Percentiles rank a stretch among this genome's conserved stretches.
These are phyloP conservation scores for Threskiornis aethiopicus DNA, from an alignment of 2,797 vertebrate species.

Conservation along the genomic window DNA sequence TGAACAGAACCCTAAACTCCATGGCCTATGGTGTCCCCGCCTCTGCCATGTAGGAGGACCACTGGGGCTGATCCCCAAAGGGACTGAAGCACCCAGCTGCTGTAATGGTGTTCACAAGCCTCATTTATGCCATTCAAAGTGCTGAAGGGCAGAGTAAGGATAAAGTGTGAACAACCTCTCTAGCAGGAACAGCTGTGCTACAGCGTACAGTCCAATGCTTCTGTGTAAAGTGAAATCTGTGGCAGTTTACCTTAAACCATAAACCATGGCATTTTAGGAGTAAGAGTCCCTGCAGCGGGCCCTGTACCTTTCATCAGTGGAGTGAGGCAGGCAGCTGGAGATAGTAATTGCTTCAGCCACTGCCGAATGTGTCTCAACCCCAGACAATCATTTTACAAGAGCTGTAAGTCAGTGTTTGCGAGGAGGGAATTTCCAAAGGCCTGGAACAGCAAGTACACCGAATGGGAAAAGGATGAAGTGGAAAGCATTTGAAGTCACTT, in stretches of 20 bases:
- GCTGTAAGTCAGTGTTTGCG: background rate
- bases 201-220: background rate
- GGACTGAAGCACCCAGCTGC: background rate
- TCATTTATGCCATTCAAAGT: background rate
- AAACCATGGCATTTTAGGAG: background rate
- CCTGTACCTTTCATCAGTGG: slow-evolving; percentile 9
- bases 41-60: background rate
- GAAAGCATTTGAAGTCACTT: slow-evolving; percentile 18
- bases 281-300: background rate
- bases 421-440: background rate
- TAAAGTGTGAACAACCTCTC: slow-evolving; percentile 11
- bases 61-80: background rate
- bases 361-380: background rate
- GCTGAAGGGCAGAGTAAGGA: background rate
- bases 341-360: background rate
- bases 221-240: background rate
- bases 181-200: slow-evolving; percentile 40
- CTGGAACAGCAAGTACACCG: background rate
- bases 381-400: slow-evolving; percentile 27
- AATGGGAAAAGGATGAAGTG: background rate
- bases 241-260: slow-evolving; percentile 24
- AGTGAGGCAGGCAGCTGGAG: slow-evolving; percentile 32
- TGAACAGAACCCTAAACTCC: background rate
- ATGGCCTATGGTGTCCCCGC: background rate
- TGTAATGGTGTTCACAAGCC: background rate